Percentiles rank a stretch among this genome's conserved stretches.
Evolutionary conservation across 2,113 vertebrate genomes (phyloP).

Genomic region (Mustelus asterias): DNA sequence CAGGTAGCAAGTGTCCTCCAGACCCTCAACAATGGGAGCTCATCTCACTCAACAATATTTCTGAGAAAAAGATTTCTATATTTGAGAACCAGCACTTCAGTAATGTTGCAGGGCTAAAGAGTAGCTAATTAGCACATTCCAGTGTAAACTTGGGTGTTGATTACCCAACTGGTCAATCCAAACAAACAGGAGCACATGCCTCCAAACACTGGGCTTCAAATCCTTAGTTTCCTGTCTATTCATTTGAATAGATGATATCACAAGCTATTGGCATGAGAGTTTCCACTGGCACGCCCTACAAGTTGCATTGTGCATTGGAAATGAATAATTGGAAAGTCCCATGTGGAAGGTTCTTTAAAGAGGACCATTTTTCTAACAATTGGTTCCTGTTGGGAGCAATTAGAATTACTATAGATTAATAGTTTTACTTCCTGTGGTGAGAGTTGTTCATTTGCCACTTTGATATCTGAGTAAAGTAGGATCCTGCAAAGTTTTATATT

Average conservation of each 20-base stretch:
- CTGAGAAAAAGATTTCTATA: too few species aligned
- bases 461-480: neutral
- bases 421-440: too few species aligned
- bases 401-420: neutral
- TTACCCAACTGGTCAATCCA: too few species aligned
- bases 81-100: too few species aligned
- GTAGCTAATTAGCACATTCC: too few species aligned
- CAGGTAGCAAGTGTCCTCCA: too few species aligned
- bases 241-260: neutral
- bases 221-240: neutral
- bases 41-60: too few species aligned
- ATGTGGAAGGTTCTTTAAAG: neutral
- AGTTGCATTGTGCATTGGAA: neutral
- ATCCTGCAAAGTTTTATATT: neutral
- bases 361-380: neutral
- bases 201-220: neutral
- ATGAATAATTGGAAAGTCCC: neutral
- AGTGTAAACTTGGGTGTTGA: too few species aligned
- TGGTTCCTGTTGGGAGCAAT: neutral
- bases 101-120: too few species aligned
- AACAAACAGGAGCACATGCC: too few species aligned
- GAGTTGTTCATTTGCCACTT: neutral
- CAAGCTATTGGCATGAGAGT: neutral
- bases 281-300: neutral
- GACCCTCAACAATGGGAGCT: too few species aligned